Base-by-base conservation (phyloP, 2,888 invertebrate species). In the Phymatocera aterrima region DNA sequence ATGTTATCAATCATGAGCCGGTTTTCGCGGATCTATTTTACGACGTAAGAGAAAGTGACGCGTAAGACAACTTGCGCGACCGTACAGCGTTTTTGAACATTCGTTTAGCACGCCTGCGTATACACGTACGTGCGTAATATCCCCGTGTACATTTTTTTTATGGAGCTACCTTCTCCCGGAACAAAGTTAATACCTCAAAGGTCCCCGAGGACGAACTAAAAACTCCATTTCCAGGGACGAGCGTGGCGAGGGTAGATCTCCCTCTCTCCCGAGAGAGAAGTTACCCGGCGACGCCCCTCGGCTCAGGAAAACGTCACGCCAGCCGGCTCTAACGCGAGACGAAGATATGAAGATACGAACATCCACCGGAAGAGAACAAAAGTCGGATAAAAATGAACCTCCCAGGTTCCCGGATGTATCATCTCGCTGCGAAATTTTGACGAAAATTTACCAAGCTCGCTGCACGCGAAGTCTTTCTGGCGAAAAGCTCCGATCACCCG, bases 151-250 rank as follows among this genome's bases (percentile, higher is more conserved):
- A 46, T 82, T 81, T 82, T 84, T 83, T 83, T 83, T 83, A 83
- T 80, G 81, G 81, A 81, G 80, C 51, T 43, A 72, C 72, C 82
- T 82, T 82, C 83, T 81, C 82, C 82, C 80, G 81, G 78, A 82
- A 83, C 81, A 80, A 82, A 81, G 81, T 84, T 85, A 85, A 85
- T 85, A 84, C 84, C 83, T 81, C 77, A 81, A 79, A 83, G 83
- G 82, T 83, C 83, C 80, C 80, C 37, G 72, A 81, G 54, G 78
- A 57, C 43, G 21, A 72, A 72, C 72, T 72, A 72, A 82, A 83
- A 83, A 82, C 81, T 83, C 81, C 81, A 81, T 83, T 82, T 80
- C 81, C 83, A 51, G 68, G 68, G 68, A 28, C 68, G 68, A 68
- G 43, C 28, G 68, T 68, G 68, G 68, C 43, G 18, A 37, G 8